phyloP scores from a whole-genome alignment of 2,797 vertebrate genomes.

The Syncerus caffer region DNA sequence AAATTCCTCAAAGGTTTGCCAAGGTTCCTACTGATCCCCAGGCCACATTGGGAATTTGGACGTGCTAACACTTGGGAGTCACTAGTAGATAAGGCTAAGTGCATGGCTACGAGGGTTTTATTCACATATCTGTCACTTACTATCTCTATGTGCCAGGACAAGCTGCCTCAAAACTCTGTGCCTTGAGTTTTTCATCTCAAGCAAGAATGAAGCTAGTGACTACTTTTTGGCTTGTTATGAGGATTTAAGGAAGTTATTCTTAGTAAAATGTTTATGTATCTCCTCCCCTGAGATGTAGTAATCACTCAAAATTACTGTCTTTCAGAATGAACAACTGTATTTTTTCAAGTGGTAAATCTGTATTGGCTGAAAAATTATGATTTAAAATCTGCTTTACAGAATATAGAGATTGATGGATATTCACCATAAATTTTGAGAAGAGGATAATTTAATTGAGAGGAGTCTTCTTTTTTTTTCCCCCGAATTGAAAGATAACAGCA shows the following conservation, averaged over 20 bases:
- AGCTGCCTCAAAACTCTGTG: neutral
- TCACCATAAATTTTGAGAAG: neutral
- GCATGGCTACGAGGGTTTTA: neutral
- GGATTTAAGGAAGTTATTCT: neutral
- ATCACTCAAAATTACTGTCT: neutral
- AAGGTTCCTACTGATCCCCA: neutral
- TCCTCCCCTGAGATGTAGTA: neutral
- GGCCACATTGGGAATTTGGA: too few species aligned
- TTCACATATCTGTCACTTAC: neutral
- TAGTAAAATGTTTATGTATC: neutral
- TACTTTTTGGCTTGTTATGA: neutral
- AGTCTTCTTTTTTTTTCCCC: neutral
- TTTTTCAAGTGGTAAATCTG: neutral
- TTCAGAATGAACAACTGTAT: neutral
- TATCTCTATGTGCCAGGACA: neutral
- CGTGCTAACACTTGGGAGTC: neutral
- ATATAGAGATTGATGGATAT: neutral
- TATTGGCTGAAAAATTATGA: neutral
- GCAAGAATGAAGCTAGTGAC: neutral
- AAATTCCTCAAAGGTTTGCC: neutral
- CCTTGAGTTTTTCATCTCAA: neutral
- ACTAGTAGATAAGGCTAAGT: neutral
- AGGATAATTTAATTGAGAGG: neutral
- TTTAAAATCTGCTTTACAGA: neutral
- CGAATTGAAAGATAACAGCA: neutral